Percentiles rank a stretch among this genome's conserved stretches.
Conservation (phyloP, 2,888 invertebrate species). For the Antheraea assamensis region DNA sequence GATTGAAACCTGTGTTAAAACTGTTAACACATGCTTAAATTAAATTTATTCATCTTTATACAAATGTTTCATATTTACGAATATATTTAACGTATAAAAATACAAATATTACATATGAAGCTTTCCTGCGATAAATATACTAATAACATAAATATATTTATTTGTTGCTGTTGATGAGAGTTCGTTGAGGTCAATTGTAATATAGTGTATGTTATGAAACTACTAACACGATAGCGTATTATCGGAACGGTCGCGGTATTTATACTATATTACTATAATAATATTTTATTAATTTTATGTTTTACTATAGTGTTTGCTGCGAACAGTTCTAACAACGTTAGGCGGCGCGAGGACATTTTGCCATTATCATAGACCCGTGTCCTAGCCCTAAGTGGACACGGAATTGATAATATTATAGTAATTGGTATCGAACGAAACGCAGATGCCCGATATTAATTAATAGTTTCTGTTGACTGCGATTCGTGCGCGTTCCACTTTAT, state of each 20-base stretch:
- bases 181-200: neutral
- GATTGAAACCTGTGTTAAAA: neutral
- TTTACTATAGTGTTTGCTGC: neutral
- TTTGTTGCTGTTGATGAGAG: neutral
- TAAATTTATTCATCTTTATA: neutral
- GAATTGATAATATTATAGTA: slow-evolving; percentile 9
- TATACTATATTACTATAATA: neutral
- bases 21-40: no score
- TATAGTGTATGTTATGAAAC: neutral
- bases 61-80: neutral
- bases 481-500: neutral
- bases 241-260: neutral
- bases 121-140: neutral
- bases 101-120: slow-evolving; percentile 1
- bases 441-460: slow-evolving; percentile 5
- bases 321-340: neutral
- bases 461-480: neutral
- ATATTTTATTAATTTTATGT: neutral
- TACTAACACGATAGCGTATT: neutral
- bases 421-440: neutral
- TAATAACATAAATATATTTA: neutral
- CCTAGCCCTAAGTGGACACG: slow-evolving; percentile 15
- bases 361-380: slow-evolving; percentile 15
- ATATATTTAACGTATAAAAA: neutral
- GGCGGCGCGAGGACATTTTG: neutral